Conservation (phyloP, 2,113 vertebrate genomes). For the Peromyscus leucopus region DNA sequence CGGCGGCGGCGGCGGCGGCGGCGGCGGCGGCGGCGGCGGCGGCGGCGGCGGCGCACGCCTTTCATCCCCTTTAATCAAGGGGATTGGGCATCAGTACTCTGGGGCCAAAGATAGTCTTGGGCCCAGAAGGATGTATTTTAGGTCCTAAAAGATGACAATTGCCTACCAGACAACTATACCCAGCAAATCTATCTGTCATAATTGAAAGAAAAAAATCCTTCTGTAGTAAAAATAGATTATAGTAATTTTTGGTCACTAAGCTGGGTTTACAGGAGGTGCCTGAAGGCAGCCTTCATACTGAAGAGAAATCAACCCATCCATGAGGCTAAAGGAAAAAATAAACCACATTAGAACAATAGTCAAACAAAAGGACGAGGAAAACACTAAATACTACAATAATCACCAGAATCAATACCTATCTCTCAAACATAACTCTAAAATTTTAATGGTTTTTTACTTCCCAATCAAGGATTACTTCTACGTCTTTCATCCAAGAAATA, state of each 20-base stretch:
- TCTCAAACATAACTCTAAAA: neutral
- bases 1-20: accelerated
- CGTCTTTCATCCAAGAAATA: neutral
- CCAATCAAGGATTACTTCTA: neutral
- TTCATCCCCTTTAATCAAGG: neutral
- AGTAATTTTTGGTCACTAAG: neutral
- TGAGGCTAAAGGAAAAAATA: neutral
- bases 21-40: accelerated
- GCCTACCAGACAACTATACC: neutral
- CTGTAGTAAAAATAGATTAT: neutral
- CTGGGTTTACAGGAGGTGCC: neutral
- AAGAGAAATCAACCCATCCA: neutral
- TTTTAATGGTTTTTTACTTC: neutral
- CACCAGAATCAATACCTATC: neutral
- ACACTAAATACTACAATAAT: neutral
- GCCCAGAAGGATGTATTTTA: neutral
- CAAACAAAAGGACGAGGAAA: neutral
- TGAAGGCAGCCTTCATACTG: neutral
- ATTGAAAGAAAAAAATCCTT: neutral
- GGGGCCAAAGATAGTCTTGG: neutral
- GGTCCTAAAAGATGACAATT: neutral
- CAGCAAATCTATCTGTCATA: neutral
- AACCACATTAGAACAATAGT: neutral
- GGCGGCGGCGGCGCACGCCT: accelerated
- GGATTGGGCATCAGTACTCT: no score